Conservation (phyloP, 1,140 invertebrate genomes). For the Drosophila subobscura region DNA sequence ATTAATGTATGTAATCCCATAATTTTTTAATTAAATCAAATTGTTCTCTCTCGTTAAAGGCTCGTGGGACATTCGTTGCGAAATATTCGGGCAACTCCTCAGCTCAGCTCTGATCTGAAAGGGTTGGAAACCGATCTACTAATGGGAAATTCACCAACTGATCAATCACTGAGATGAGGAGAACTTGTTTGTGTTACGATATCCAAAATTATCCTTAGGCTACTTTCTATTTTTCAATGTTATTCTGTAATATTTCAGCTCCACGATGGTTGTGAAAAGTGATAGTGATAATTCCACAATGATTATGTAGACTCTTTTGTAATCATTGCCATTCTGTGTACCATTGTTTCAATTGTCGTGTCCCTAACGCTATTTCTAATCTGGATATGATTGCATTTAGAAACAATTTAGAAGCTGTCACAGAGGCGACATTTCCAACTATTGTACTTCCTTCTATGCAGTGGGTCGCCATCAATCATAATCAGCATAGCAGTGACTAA, state of each 20-base stretch:
- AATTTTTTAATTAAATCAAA: slow-evolving; percentile 83
- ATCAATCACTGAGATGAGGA: too few relatives aligned
- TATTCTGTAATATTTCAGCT: too few relatives aligned
- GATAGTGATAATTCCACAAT: too few relatives aligned
- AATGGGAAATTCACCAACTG: too few relatives aligned
- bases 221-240: too few relatives aligned
- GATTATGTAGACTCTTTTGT: too few relatives aligned
- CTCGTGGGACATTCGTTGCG: slow-evolving; percentile 27
- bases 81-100: slow-evolving; percentile 1
- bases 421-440: slow-evolving; percentile 16
- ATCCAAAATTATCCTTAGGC: too few relatives aligned
- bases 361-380: neutral
- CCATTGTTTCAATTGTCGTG: too few relatives aligned
- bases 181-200: too few relatives aligned
- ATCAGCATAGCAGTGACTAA: slow-evolving; percentile 41
- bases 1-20: slow-evolving; percentile 81
- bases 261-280: too few relatives aligned
- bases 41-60: slow-evolving; percentile 54
- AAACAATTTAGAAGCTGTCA: slow-evolving; percentile 42
- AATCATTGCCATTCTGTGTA: too few relatives aligned
- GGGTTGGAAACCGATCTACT: too few relatives aligned
- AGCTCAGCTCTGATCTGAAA: neutral
- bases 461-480: slow-evolving; percentile 30
- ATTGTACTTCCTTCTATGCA: neutral
- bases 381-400: slow-evolving; percentile 10